Evolutionary conservation across 2,113 vertebrate species (phyloP).

Genomic region (Sphyrna mokarran): DNA sequence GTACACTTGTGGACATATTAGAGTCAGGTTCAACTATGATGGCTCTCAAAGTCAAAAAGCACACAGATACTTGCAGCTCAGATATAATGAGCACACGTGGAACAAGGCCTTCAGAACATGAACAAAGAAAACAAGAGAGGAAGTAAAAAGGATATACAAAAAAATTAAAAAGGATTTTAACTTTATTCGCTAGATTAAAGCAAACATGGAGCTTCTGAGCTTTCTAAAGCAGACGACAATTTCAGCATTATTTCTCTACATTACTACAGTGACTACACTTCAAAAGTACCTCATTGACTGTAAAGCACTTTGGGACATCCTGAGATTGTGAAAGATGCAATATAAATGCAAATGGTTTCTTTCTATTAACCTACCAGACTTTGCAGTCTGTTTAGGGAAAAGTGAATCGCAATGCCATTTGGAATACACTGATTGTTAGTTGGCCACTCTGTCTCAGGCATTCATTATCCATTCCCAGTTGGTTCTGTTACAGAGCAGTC

Average conservation of each 20-base stretch:
- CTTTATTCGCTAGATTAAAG: not conserved
- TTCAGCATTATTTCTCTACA: not conserved
- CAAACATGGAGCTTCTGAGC: not conserved
- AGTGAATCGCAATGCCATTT: not conserved
- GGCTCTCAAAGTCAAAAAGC: not conserved
- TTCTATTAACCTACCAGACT: not conserved
- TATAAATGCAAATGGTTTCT: no score
- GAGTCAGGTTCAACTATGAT: not conserved
- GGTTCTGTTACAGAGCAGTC: not conserved
- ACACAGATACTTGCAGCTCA: not conserved
- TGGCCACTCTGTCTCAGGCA: not conserved
- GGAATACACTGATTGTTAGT: not conserved
- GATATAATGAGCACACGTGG: not conserved
- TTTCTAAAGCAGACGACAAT: not conserved
- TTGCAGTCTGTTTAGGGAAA: not conserved
- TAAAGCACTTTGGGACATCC: no score
- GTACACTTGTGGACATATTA: not conserved
- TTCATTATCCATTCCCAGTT: not conserved
- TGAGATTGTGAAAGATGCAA: no score
- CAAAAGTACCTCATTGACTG: no score
- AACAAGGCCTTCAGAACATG: not conserved
- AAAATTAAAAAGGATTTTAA: not conserved
- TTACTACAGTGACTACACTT: not conserved
- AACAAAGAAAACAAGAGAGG: not conserved
- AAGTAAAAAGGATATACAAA: not conserved